Conservation (phyloP, 2,888 invertebrate species). For the Chymomyza caudatula region DNA sequence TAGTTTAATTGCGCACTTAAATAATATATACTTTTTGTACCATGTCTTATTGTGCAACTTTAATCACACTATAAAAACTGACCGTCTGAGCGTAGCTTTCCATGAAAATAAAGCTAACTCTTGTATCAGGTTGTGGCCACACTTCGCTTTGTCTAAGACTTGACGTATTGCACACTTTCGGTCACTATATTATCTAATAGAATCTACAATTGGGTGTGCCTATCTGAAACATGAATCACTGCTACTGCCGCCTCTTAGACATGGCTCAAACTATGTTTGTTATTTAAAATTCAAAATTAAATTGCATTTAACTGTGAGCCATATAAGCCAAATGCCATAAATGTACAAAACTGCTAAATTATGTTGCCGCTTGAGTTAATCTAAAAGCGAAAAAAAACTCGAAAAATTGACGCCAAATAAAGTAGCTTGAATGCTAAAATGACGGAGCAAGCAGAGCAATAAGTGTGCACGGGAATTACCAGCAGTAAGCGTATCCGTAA, state of each 20-base stretch:
- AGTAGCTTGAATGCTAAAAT: constrained; percentile 43
- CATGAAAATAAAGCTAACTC: not conserved
- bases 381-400: constrained; percentile 25
- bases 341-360: constrained; percentile 51
- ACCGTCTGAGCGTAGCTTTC: not conserved
- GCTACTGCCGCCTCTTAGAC: not conserved
- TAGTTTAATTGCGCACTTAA: no score
- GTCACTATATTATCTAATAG: not conserved
- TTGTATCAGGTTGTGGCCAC: not conserved
- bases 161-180: not conserved
- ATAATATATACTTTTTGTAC: no score
- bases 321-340: constrained; percentile 57
- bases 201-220: not conserved
- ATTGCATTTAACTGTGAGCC: constrained; percentile 50
- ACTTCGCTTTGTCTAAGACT: not conserved
- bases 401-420: constrained; percentile 56
- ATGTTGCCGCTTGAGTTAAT: constrained; percentile 65
- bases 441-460: constrained; percentile 55
- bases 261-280: not conserved
- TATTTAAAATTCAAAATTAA: constrained; percentile 28
- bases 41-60: no score
- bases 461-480: constrained; percentile 18
- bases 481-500: constrained; percentile 2
- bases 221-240: not conserved
- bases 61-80: not conserved